Conservation (phyloP, 2,888 invertebrate genomes). For the Thera obeliscata region DNA sequence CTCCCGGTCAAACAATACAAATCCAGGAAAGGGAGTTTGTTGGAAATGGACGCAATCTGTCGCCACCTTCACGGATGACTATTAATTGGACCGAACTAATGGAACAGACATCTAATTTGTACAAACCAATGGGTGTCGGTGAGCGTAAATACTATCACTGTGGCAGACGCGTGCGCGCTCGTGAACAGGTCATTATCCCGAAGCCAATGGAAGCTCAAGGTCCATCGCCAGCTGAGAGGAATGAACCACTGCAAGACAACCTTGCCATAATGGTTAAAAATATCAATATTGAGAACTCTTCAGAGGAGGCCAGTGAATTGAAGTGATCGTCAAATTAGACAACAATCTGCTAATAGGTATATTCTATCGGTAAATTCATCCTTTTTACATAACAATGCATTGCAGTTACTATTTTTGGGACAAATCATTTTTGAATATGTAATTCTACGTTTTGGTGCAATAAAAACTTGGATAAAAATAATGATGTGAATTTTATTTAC, state of each 20-base stretch:
- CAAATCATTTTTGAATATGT: too few species aligned
- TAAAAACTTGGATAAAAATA: too few species aligned
- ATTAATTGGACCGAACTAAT: slow-evolving; percentile 14
- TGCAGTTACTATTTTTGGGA: too few species aligned
- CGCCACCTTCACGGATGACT: slow-evolving; percentile 29
- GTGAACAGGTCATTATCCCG: slow-evolving; percentile 21
- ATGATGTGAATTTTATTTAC: too few species aligned
- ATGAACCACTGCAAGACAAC: slow-evolving; percentile 40
- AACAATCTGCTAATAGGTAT: background rate
- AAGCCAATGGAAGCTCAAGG: slow-evolving; percentile 29
- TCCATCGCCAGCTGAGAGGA: slow-evolving; percentile 27
- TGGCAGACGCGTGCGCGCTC: slow-evolving; percentile 16
- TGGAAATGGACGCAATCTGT: slow-evolving; percentile 34
- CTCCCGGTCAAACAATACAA: slow-evolving; percentile 35
- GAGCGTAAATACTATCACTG: slow-evolving; percentile 28
- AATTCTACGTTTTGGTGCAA: too few species aligned
- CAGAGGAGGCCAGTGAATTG: slow-evolving; percentile 25
- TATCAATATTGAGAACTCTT: slow-evolving; percentile 34
- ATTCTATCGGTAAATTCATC: too few species aligned
- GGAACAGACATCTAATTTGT: slow-evolving; percentile 20
- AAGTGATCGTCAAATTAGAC: slow-evolving; percentile 2
- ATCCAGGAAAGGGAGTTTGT: slow-evolving; percentile 31
- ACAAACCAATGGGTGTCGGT: slow-evolving; percentile 30
- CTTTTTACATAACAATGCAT: too few species aligned
- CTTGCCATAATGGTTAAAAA: slow-evolving; percentile 46